Percentiles rank a stretch among this genome's conserved stretches.
Conservation (phyloP, 2,888 invertebrate species). For the Pachliopta kotzebuea region DNA sequence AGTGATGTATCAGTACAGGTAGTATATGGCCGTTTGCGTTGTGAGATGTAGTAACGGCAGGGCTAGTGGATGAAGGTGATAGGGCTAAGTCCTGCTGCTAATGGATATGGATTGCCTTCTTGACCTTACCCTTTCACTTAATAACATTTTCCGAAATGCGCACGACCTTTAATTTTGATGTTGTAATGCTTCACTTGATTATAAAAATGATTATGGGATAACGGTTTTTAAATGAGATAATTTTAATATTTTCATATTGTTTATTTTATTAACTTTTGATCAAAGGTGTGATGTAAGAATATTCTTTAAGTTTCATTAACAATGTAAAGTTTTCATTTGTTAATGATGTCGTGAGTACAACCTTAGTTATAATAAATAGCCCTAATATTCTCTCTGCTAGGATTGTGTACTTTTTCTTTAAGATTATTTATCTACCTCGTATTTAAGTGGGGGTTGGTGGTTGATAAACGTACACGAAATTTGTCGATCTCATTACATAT, state of each 20-base stretch:
- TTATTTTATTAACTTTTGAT: neutral
- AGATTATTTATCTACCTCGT: no score
- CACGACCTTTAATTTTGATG: slow-evolving; percentile 22
- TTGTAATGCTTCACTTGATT: slow-evolving; percentile 17
- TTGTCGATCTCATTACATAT: no score
- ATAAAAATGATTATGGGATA: slow-evolving; percentile 3
- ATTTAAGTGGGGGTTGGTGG: no score
- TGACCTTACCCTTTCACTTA: slow-evolving; percentile 16
- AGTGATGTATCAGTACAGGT: slow-evolving; percentile 25
- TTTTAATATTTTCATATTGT: neutral
- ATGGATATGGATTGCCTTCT: slow-evolving; percentile 10
- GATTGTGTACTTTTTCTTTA: no score
- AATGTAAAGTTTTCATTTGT: no score
- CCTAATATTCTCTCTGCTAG: no score
- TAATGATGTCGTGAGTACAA: no score
- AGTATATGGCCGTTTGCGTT: slow-evolving; percentile 28
- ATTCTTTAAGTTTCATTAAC: no score
- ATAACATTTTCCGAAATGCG: slow-evolving; percentile 25
- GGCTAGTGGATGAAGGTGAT: slow-evolving; percentile 22
- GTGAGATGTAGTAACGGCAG: slow-evolving; percentile 26
- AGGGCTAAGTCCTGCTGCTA: slow-evolving; percentile 22
- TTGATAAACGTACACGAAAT: no score
- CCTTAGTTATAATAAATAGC: no score
- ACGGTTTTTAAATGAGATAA: neutral
- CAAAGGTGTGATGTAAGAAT: no score